Base-by-base conservation (phyloP, 2,888 invertebrate genomes). In the Oscheius sp. region DNA sequence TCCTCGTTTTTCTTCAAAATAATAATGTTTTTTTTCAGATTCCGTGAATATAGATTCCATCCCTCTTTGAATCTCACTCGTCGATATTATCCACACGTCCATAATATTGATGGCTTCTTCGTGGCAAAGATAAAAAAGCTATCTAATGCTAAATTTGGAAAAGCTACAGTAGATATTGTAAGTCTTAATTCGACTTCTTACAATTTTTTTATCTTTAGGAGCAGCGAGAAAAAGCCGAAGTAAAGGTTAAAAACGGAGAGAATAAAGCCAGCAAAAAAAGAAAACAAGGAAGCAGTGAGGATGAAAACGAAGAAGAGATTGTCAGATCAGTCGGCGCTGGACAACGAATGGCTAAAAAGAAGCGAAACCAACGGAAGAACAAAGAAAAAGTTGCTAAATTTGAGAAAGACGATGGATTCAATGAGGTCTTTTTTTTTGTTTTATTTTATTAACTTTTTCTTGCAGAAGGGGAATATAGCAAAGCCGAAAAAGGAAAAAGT, bases 31-130 rank as follows among this genome's bases (percentile, higher is more conserved):
- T 46, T 46, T 53, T 66, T 31, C 77, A 89, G 89, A 66, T 89
- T 88, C 82, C 87, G 89, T 69, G 87, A 88, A 69, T 86, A 88
- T 73, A 84, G 94, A 80, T 96, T 94, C 89, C 95, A 96, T 88
- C 94, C 94, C 0, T 92, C 93, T 12, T 88, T 98, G 88, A 93
- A 93, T 86, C 88, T 94, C 69, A 93, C 95, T 0, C 91, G 92
- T 86, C 90, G 98, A 63, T 96, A 94, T 89, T 99, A 98, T 89
- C 98, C 98, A 0, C 98, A 99, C 87, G 92, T 93, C 2, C 95
- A 98, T 87, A 99, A 99, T 87, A 94, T 98, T 93, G 98, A 99
- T 88, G 98, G 98, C 3, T 99, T 99, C 88, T 99, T 92, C 89
- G 96, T 99, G 1, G 96, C 96, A 0, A 99, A 99, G 89, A 88